phyloP scores from a whole-genome alignment of 2,888 invertebrate genomes.

The Calameuta pallipes region DNA sequence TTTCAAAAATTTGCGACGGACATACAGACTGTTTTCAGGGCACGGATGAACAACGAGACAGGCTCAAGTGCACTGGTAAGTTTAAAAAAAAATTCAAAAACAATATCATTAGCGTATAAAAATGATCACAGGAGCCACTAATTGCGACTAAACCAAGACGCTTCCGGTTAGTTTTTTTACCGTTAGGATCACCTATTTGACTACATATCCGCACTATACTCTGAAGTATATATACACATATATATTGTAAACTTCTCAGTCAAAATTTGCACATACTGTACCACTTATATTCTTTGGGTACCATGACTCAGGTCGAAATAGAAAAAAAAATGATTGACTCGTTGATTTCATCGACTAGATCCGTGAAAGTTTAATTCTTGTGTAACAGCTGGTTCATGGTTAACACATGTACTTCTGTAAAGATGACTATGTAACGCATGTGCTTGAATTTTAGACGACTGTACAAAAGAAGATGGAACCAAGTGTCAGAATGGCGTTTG shows the following conservation, averaged over 20 bases:
- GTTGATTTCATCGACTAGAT: not conserved
- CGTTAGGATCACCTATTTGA: not conserved
- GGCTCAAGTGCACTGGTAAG: slow-evolving; percentile 95
- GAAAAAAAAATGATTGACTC: not conserved
- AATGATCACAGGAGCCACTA: not conserved
- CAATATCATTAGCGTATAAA: not conserved
- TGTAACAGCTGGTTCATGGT: not conserved
- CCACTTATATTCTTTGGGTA: not conserved
- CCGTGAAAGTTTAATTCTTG: not conserved
- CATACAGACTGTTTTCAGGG: slow-evolving; percentile 90
- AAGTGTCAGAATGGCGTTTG: slow-evolving; percentile 93
- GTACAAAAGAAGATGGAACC: slow-evolving; percentile 91
- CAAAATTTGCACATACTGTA: not conserved
- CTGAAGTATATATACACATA: not conserved
- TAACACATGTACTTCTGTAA: not conserved
- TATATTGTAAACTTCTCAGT: not conserved
- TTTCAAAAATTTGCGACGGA: slow-evolving; percentile 94
- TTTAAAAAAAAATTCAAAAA: slow-evolving; percentile 31
- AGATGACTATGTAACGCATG: not conserved
- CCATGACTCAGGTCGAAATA: not conserved
- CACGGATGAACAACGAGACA: slow-evolving; percentile 89
- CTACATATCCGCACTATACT: not conserved
- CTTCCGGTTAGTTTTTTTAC: no score
- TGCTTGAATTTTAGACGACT: slow-evolving; percentile 78
- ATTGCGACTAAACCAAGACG: not conserved